A percentile compares a stretch with the other conserved stretches of the same genome.
These are phyloP conservation scores for Macrosiphum euphorbiae DNA, from an alignment of 2,888 invertebrate genomes.

Conservation along the genomic window DNA sequence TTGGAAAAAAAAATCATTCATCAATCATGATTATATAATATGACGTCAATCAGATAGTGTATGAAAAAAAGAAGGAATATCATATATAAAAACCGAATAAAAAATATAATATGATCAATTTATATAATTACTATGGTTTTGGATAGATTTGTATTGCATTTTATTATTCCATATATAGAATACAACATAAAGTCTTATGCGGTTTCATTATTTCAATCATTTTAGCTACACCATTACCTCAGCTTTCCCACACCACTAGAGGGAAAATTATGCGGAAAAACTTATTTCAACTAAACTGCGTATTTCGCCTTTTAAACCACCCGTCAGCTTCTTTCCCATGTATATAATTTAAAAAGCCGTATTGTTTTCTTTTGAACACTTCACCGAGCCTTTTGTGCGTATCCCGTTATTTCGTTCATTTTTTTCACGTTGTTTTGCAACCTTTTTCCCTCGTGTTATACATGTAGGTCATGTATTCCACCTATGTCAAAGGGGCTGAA, in stretches of 20 bases:
- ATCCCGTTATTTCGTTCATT: slow-evolving; percentile 19
- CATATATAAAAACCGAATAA: not conserved
- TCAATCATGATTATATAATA: not conserved
- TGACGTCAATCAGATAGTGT: not conserved
- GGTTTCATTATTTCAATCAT: slow-evolving; percentile 22
- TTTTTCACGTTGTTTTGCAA: slow-evolving; percentile 13
- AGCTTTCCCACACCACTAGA: not conserved
- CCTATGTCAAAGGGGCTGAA: slow-evolving; percentile 27
- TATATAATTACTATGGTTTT: not conserved
- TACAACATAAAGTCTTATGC: not conserved
- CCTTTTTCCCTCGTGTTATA: slow-evolving; percentile 11
- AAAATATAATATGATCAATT: not conserved
- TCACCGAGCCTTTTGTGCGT: slow-evolving; percentile 41
- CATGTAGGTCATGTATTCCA: slow-evolving; percentile 27
- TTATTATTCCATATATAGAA: not conserved
- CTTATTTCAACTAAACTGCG: slow-evolving; percentile 5
- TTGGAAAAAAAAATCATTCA: not conserved
- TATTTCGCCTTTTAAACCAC: slow-evolving; percentile 8
- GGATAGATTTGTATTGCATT: not conserved
- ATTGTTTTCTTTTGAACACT: slow-evolving; percentile 62
- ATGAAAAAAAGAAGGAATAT: not conserved
- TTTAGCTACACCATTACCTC: not conserved
- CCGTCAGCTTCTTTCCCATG: slow-evolving; percentile 12
- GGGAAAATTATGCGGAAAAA: slow-evolving; percentile 14
- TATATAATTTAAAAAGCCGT: slow-evolving; percentile 46